These are phyloP conservation scores for Rhamphomyia laevipes DNA, from an alignment of 2,888 invertebrate genomes.

Conservation along the genomic window DNA sequence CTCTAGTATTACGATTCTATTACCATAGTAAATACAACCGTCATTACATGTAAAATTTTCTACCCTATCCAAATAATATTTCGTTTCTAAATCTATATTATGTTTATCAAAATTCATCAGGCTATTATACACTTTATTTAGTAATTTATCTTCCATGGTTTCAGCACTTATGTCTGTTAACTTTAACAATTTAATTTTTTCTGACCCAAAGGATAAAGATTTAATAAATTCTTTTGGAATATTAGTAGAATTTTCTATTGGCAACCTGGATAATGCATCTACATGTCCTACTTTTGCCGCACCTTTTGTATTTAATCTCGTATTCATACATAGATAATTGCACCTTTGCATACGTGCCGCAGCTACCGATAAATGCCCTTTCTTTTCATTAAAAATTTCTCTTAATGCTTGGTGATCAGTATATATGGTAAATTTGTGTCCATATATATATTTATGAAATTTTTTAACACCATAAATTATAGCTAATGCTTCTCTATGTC, in stretches of 20 bases:
- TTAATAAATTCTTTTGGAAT: slow-evolving; percentile 2
- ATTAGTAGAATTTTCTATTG: slow-evolving; percentile 2
- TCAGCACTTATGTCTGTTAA: not conserved
- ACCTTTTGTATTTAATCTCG: slow-evolving; percentile 8
- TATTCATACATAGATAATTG: slow-evolving; percentile 8
- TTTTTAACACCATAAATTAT: slow-evolving; percentile 29
- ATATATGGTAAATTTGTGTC: slow-evolving; percentile 16
- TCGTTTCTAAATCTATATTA: not conserved
- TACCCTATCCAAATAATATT: slow-evolving; percentile 2
- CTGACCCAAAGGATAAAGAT: not conserved
- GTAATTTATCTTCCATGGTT: slow-evolving; percentile 2
- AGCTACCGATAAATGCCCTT: slow-evolving; percentile 8
- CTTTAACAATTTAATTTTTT: not conserved
- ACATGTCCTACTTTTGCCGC: slow-evolving; percentile 8
- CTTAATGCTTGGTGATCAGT: slow-evolving; percentile 17
- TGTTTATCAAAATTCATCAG: not conserved
- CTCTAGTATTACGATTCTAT: slow-evolving; percentile 13
- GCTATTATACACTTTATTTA: not conserved
- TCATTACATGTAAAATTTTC: not conserved
- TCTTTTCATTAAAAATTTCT: slow-evolving; percentile 16
- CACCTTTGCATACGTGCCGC: slow-evolving; percentile 10
- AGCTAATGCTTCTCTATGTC: slow-evolving; percentile 25
- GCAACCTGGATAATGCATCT: slow-evolving; percentile 8
- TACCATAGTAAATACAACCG: slow-evolving; percentile 6
- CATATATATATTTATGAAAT: slow-evolving; percentile 34